phyloP scores from a whole-genome alignment of 2,113 vertebrate species.

The Elephas maximus region DNA sequence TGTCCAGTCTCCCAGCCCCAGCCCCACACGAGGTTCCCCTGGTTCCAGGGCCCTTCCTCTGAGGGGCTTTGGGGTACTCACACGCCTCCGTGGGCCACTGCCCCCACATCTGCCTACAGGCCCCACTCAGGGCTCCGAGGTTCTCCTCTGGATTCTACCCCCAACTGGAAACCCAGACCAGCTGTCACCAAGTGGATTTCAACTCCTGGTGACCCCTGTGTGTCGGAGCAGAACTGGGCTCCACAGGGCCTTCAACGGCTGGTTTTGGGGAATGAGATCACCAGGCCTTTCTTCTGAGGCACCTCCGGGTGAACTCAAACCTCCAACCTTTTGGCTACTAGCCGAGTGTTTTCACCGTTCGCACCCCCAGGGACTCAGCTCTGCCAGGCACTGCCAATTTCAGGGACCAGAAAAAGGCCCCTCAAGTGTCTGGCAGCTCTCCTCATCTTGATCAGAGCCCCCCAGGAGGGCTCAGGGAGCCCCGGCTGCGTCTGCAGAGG shows the following conservation, averaged over 20 bases:
- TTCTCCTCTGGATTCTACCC: background rate
- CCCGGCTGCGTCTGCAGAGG: background rate
- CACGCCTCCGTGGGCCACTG: too few species aligned
- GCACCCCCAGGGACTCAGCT: too few species aligned
- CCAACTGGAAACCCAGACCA: background rate
- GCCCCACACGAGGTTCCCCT: background rate
- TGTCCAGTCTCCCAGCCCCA: background rate
- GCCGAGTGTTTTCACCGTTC: too few species aligned
- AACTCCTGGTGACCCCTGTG: background rate
- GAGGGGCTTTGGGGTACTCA: too few species aligned
- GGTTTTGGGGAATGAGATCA: background rate
- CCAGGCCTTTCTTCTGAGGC: background rate
- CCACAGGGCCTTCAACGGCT: background rate
- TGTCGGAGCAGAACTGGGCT: background rate
- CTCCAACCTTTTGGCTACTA: too few species aligned
- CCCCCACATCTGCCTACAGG: background rate
- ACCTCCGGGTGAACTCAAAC: background rate
- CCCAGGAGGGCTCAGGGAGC: background rate
- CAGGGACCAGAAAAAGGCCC: accelerated
- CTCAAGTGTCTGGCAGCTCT: accelerated
- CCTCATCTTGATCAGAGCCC: background rate
- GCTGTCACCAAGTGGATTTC: too few species aligned
- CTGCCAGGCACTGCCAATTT: background rate
- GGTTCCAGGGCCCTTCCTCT: too few species aligned
- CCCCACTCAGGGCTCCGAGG: background rate